Evolutionary conservation across 2,888 invertebrate species (phyloP).

Genomic region (Leptopterna dolabrata): DNA sequence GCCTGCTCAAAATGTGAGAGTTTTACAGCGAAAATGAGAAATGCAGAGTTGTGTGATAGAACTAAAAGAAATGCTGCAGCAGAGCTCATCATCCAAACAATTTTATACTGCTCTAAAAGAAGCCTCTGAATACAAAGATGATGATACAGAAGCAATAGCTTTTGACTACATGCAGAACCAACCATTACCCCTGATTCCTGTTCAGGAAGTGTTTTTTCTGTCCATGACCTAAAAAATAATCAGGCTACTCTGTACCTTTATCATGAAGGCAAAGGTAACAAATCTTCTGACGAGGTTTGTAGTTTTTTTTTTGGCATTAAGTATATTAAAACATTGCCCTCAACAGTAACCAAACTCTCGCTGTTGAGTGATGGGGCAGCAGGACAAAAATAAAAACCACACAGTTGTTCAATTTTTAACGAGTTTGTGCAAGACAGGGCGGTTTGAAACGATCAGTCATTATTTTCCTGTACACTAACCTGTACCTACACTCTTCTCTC

Average conservation of each 20-base stretch:
- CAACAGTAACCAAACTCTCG: slow-evolving; percentile 50
- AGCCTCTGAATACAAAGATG: slow-evolving; percentile 52
- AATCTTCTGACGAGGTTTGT: slow-evolving; percentile 57
- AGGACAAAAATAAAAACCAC: slow-evolving; percentile 60
- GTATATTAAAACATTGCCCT: slow-evolving; percentile 54
- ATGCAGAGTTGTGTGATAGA: slow-evolving; percentile 56
- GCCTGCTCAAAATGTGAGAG: slow-evolving; percentile 61
- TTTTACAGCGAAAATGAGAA: slow-evolving; percentile 60
- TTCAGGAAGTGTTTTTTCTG: slow-evolving; percentile 63
- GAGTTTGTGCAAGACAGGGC: too few species aligned
- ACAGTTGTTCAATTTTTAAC: too few species aligned
- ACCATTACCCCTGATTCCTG: slow-evolving; percentile 57
- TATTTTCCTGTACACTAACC: too few species aligned
- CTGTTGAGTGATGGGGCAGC: slow-evolving; percentile 58
- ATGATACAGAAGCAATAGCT: slow-evolving; percentile 58
- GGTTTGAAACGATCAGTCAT: too few species aligned
- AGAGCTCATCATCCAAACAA: slow-evolving; percentile 60
- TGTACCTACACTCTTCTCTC: too few species aligned
- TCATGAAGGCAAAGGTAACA: too few species aligned
- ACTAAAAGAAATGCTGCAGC: slow-evolving; percentile 60
- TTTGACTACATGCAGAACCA: slow-evolving; percentile 57
- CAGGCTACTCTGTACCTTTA: slow-evolving; percentile 58
- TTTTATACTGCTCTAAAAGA: slow-evolving; percentile 23
- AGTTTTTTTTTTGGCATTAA: slow-evolving; percentile 47
- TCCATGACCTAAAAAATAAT: slow-evolving; percentile 59